phyloP scores from a whole-genome alignment of 2,888 invertebrate species.

The Enoplolaimus lenunculus region DNA sequence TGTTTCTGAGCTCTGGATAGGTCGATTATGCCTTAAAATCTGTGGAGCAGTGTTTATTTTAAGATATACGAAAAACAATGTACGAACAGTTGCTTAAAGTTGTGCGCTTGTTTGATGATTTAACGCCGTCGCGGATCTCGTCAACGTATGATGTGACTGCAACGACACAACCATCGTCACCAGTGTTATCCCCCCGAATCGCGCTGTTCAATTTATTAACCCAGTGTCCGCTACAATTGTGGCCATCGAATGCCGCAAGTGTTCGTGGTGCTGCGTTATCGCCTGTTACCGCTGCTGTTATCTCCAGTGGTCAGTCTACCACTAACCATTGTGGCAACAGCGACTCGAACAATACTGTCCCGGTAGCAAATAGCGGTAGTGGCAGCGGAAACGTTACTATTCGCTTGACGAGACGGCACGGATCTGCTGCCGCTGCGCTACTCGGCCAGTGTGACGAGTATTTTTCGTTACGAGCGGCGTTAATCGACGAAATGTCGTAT shows the following conservation, averaged over 20 bases:
- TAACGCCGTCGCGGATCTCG: conserved; percentile 41
- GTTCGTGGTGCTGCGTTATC: conserved; percentile 6
- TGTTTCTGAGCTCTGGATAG: too few relatives aligned
- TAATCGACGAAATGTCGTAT: conserved; percentile 40
- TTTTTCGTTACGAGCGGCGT: conserved; percentile 44
- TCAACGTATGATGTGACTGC: conserved; percentile 28
- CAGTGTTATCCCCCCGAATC: background rate
- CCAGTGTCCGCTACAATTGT: conserved; percentile 45
- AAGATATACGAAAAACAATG: background rate
- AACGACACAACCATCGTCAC: background rate
- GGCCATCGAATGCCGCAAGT: conserved; percentile 44
- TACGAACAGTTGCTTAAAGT: background rate
- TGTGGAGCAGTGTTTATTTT: too few relatives aligned
- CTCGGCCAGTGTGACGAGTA: conserved; percentile 46
- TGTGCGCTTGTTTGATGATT: conserved; percentile 19
- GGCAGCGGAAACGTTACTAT: too few relatives aligned
- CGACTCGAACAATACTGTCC: too few relatives aligned
- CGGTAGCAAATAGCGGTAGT: too few relatives aligned
- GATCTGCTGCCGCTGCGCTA: too few relatives aligned
- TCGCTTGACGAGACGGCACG: too few relatives aligned
- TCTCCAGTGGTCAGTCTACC: too few relatives aligned
- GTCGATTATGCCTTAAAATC: too few relatives aligned
- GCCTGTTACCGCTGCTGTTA: too few relatives aligned
- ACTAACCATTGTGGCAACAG: too few relatives aligned
- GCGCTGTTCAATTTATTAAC: conserved; percentile 39